A percentile compares a stretch with the other conserved stretches of the same genome.
These are phyloP conservation scores for Portunus trituberculatus DNA, from an alignment of 1,140 invertebrate genomes.

Conservation along the genomic window DNA sequence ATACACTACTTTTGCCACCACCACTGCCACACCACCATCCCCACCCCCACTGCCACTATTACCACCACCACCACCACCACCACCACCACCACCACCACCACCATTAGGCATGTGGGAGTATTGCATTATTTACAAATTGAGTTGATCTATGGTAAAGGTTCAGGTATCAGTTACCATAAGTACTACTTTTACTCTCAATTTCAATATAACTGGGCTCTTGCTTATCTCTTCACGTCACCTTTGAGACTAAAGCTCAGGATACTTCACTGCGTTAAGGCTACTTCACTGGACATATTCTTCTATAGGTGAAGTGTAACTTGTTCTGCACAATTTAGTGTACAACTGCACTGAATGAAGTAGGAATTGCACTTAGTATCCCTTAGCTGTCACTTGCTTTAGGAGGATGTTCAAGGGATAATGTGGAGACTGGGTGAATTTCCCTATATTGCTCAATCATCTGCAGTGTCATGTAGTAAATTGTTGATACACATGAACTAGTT, in stretches of 20 bases:
- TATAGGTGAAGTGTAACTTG: slow-evolving; percentile 25
- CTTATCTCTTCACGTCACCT: neutral
- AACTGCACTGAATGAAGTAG: slow-evolving; percentile 58
- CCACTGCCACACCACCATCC: no score
- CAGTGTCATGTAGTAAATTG: neutral
- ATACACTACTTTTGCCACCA: no score
- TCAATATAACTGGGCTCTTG: neutral
- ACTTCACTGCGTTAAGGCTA: neutral
- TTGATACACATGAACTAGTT: neutral
- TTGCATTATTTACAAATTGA: no score
- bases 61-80: no score
- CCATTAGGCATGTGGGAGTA: no score
- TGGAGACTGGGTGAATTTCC: neutral
- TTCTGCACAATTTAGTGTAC: slow-evolving; percentile 66
- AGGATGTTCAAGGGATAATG: slow-evolving; percentile 38
- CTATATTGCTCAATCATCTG: neutral
- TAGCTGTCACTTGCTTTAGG: slow-evolving; percentile 57
- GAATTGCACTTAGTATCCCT: slow-evolving; percentile 58
- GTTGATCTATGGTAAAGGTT: neutral
- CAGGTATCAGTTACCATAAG: neutral
- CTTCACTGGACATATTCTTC: slow-evolving; percentile 31
- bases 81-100: no score
- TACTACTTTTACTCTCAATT: neutral
- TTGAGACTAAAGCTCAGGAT: neutral
- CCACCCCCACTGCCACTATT: no score